Evolutionary conservation across 2,888 invertebrate species (phyloP).

Genomic region (Rugalucina vietnamica): DNA sequence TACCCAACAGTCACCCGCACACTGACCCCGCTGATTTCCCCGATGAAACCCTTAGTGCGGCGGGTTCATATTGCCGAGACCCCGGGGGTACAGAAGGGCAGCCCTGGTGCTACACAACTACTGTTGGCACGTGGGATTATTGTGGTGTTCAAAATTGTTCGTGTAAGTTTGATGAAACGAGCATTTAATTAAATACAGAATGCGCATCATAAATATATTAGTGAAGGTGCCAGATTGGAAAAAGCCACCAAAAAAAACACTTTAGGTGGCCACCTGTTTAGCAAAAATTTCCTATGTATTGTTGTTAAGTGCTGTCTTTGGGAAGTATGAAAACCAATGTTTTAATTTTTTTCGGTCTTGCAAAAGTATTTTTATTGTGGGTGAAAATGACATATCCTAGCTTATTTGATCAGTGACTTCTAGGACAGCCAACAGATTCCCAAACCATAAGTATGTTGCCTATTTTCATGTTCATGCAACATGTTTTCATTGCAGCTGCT

Average conservation of each 20-base stretch:
- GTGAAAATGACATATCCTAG: no score
- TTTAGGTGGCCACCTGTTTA: neutral
- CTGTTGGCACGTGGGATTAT: conserved; percentile 8
- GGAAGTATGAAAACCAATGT: no score
- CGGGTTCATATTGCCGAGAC: conserved; percentile 40
- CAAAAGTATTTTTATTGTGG: no score
- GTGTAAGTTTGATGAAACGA: conserved; percentile 16
- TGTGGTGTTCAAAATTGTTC: conserved; percentile 43
- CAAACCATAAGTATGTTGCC: no score
- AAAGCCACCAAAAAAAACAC: neutral
- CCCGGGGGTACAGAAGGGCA: conserved; percentile 16
- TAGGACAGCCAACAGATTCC: no score
- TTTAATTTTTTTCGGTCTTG: no score
- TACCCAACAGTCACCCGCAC: conserved; percentile 30
- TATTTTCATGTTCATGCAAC: no score
- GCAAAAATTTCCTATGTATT: neutral
- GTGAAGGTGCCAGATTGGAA: neutral
- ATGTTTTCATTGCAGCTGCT: no score
- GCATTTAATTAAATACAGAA: neutral
- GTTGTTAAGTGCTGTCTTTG: neutral
- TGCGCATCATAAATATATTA: neutral
- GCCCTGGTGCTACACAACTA: conserved; percentile 44
- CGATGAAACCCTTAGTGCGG: conserved; percentile 4
- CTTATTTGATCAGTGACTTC: no score
- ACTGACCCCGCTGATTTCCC: conserved; percentile 13